Evolutionary conservation across 2,113 vertebrate species (phyloP).

Genomic region (Dinomys branickii): DNA sequence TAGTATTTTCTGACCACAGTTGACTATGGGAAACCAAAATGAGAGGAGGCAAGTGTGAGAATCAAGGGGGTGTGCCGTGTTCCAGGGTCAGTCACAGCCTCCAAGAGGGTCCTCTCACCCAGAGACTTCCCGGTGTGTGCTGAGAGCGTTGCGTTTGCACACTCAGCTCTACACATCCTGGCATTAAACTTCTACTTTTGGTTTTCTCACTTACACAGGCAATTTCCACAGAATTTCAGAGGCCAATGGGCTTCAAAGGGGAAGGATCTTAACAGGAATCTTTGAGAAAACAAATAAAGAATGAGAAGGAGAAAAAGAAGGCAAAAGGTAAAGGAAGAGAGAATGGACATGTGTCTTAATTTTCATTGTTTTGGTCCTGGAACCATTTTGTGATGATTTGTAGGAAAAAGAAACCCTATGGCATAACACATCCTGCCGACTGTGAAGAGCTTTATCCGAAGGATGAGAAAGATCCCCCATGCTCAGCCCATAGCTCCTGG

Average conservation of each 20-base stretch:
- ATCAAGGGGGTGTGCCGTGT: background rate
- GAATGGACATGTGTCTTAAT: background rate
- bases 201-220: background rate
- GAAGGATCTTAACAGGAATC: slow-evolving; percentile 16
- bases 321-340: background rate
- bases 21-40: background rate
- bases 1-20: background rate
- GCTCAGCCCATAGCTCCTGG: slow-evolving; percentile 27
- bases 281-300: background rate
- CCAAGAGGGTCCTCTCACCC: background rate
- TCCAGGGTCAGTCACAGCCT: background rate
- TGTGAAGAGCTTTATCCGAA: background rate
- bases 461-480: background rate
- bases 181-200: background rate
- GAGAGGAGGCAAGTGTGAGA: background rate
- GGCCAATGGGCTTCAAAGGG: background rate
- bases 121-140: background rate
- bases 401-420: background rate
- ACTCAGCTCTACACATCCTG: background rate
- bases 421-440: background rate
- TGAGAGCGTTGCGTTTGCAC: background rate
- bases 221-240: slow-evolving; percentile 43
- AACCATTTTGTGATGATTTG: slow-evolving; percentile 32
- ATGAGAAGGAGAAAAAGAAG: background rate
- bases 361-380: slow-evolving; percentile 50